Percentiles rank a stretch among this genome's conserved stretches.
Conservation (phyloP, 2,113 vertebrate genomes). For the Pituophis catenifer region DNA sequence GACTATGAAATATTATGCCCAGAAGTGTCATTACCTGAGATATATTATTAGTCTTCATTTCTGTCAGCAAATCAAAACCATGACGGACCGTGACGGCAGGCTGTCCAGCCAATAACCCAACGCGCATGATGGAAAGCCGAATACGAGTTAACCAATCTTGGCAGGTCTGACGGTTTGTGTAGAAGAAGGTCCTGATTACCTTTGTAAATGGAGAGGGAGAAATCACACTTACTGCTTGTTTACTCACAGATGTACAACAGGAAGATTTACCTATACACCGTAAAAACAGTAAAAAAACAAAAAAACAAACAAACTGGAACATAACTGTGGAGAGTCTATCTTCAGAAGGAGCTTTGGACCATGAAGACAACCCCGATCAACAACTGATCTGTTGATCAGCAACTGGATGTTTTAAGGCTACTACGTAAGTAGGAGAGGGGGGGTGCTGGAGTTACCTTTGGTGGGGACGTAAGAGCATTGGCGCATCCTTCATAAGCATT, state of each 20-base stretch:
- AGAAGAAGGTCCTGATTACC: slow-evolving; percentile 97
- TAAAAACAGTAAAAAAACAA: neutral
- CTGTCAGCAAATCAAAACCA: slow-evolving; percentile 92
- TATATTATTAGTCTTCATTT: slow-evolving; percentile 86
- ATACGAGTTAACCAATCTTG: slow-evolving; percentile 97
- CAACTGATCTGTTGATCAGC: neutral
- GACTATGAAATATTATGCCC: neutral
- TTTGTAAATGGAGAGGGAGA: slow-evolving; percentile 56
- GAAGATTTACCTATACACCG: neutral
- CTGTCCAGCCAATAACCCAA: slow-evolving; percentile 93
- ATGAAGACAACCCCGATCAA: neutral
- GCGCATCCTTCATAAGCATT: slow-evolving; percentile 98
- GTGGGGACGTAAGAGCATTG: slow-evolving; percentile 92
- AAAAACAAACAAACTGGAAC: neutral
- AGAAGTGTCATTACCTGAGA: slow-evolving; percentile 74
- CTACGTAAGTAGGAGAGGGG: neutral
- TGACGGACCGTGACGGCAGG: slow-evolving; percentile 95
- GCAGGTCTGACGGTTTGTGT: slow-evolving; percentile 96
- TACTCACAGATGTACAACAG: neutral
- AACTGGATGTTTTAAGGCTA: neutral
- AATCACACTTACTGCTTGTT: neutral
- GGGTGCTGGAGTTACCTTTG: slow-evolving; percentile 81
- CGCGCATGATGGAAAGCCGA: slow-evolving; percentile 93
- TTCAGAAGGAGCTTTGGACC: neutral
- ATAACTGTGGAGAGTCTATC: neutral